Conservation (phyloP, 2,888 invertebrate genomes). For the Salpingus planirostris region DNA sequence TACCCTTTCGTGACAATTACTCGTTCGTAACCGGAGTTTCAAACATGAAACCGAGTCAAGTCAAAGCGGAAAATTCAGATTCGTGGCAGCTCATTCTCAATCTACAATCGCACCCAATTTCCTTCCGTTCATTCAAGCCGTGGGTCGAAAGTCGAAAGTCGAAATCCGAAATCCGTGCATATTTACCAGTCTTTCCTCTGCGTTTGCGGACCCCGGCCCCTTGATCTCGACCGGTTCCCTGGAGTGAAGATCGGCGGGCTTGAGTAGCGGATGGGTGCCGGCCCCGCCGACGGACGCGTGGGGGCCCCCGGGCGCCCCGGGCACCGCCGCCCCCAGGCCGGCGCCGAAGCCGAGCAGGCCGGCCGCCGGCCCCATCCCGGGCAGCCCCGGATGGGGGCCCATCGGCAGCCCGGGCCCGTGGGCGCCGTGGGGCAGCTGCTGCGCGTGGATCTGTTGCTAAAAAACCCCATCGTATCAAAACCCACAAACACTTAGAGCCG, state of each 20-base stretch:
- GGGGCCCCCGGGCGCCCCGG: constrained; percentile 31
- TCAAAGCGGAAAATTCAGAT: no score
- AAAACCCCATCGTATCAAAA: constrained; percentile 2
- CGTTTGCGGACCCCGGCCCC: constrained; percentile 36
- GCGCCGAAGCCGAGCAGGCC: constrained; percentile 30
- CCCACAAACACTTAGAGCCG: background rate
- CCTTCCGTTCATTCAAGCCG: no score
- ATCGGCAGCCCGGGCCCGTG: constrained; percentile 38
- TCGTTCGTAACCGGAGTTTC: no score
- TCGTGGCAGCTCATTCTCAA: no score
- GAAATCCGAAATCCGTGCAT: no score
- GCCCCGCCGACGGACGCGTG: constrained; percentile 28
- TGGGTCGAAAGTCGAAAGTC: no score
- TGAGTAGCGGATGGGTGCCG: constrained; percentile 37
- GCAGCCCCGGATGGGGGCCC: constrained; percentile 39
- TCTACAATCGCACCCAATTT: no score
- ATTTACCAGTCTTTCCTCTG: constrained; percentile 42
- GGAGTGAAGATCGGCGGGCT: constrained; percentile 37
- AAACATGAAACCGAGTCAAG: no score
- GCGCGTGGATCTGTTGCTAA: constrained; percentile 42
- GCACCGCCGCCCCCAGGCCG: constrained; percentile 27
- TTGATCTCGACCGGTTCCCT: constrained; percentile 33
- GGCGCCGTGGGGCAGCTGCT: constrained; percentile 40
- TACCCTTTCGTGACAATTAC: no score
- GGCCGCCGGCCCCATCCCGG: constrained; percentile 36